A percentile compares a stretch with the other conserved stretches of the same genome.
phyloP scores from a whole-genome alignment of 2,888 invertebrate genomes.

The Epiblema foenella region DNA sequence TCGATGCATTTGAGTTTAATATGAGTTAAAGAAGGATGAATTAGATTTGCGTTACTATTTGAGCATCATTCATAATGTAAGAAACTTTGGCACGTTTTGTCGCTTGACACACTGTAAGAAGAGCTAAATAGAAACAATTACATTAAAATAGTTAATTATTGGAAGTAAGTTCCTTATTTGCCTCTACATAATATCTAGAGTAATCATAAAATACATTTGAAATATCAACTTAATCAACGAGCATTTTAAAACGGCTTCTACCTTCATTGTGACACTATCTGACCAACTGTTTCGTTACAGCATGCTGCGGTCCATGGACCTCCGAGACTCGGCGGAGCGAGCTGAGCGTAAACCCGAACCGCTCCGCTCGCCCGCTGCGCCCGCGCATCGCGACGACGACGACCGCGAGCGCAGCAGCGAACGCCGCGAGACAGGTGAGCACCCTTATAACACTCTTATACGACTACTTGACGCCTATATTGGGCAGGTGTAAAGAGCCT shows the following conservation, averaged over 20 bases:
- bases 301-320: slow-evolving; percentile 90
- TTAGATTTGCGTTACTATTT: neutral
- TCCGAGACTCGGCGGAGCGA: slow-evolving; percentile 53
- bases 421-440: slow-evolving; percentile 75
- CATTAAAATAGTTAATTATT: neutral
- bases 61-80: neutral
- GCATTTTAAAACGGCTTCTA: neutral
- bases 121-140: neutral
- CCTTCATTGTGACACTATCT: neutral
- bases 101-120: neutral
- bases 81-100: neutral
- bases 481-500: no score
- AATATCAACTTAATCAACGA: neutral
- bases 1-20: neutral
- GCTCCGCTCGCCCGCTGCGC: slow-evolving; percentile 76
- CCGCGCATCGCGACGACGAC: slow-evolving; percentile 64
- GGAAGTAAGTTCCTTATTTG: no score
- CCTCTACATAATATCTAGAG: no score
- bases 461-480: slow-evolving; percentile 18
- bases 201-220: no score
- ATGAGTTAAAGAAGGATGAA: neutral
- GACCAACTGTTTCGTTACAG: slow-evolving; percentile 69
- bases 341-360: slow-evolving; percentile 80
- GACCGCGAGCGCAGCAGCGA: slow-evolving; percentile 74
- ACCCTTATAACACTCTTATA: slow-evolving; percentile 45